Percentiles rank a stretch among this genome's conserved stretches.
phyloP scores from a whole-genome alignment of 2,888 invertebrate species.

The Trichogramma dendrolimi region DNA sequence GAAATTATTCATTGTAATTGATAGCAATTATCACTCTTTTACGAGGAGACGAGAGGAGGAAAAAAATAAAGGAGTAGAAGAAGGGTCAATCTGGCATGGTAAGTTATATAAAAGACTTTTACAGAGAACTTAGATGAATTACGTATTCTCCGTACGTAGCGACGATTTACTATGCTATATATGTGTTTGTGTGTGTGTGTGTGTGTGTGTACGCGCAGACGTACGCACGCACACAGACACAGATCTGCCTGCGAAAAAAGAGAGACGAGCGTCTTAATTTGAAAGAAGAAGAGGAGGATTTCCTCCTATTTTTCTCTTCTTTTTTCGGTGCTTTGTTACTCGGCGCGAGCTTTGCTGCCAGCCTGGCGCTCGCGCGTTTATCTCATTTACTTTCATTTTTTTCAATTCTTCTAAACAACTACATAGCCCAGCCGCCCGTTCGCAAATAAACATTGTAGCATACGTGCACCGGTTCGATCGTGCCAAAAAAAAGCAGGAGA shows the following conservation, averaged over 20 bases:
- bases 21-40: no score
- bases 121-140: conserved; percentile 35
- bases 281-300: conserved; percentile 43
- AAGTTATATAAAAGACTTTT: background rate
- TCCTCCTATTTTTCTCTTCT: conserved; percentile 30
- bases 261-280: conserved; percentile 52
- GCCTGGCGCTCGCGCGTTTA: background rate
- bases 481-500: conserved; percentile 26
- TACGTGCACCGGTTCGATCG: conserved; percentile 1
- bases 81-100: conserved; percentile 23
- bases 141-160: conserved; percentile 42
- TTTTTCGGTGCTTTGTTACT: conserved; percentile 28
- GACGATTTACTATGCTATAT: no score
- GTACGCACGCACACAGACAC: no score
- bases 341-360: conserved; percentile 19
- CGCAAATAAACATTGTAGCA: no score
- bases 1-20: no score
- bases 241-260: conserved; percentile 28
- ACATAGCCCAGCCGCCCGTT: no score
- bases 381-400: background rate
- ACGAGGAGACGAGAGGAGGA: background rate
- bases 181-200: no score
- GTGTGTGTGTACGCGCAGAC: no score
- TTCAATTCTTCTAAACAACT: no score
- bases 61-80: background rate